Percentiles rank a stretch among this genome's conserved stretches.
Evolutionary conservation across 1,140 invertebrate genomes (phyloP).

Genomic region (Aphis gossypii): DNA sequence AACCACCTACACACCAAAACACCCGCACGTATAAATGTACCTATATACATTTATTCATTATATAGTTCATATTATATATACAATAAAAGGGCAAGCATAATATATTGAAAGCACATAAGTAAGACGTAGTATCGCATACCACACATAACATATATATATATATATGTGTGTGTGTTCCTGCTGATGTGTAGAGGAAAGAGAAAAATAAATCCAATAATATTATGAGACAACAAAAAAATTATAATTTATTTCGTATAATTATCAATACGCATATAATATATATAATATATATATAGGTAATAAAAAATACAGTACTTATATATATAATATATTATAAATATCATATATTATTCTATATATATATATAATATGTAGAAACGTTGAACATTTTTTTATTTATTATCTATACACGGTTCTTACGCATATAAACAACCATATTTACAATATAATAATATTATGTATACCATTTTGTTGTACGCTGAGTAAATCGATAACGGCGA

Average conservation of each 20-base stretch:
- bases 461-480: neutral
- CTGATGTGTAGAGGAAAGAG: neutral
- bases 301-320: constrained; percentile 39
- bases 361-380: neutral
- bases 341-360: neutral
- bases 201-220: neutral
- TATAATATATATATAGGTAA: constrained; percentile 26
- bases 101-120: no score
- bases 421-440: neutral
- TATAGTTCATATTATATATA: neutral
- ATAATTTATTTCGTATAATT: constrained; percentile 27
- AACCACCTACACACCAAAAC: neutral
- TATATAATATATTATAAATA: neutral
- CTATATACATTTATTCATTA: neutral
- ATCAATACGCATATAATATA: constrained; percentile 11
- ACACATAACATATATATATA: no score
- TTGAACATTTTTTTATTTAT: neutral
- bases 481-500: constrained; percentile 9
- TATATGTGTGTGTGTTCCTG: no score
- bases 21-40: neutral
- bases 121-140: no score
- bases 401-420: neutral
- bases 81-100: neutral
- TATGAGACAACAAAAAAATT: constrained; percentile 37
- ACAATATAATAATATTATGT: neutral